Evolutionary conservation across 2,113 vertebrate genomes (phyloP).

Genomic region (Microtus ochrogaster): DNA sequence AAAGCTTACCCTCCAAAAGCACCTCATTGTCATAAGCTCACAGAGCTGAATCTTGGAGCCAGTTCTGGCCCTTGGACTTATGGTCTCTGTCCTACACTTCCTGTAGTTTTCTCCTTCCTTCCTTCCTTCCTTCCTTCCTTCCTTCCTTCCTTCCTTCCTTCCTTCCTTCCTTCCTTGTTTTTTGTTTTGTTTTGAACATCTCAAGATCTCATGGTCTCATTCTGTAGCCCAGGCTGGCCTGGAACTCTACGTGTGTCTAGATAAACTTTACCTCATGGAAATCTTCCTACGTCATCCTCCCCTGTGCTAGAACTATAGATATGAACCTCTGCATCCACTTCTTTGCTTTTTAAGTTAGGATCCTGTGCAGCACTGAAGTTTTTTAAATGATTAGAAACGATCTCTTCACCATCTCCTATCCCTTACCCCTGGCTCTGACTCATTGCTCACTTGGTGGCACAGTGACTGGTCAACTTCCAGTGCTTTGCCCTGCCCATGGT

Average conservation of each 20-base stretch:
- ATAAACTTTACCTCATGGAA: too few relatives aligned
- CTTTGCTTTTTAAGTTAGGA: neutral
- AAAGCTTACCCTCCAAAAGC: neutral
- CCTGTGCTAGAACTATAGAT: neutral
- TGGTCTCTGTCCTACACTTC: too few relatives aligned
- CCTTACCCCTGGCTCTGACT: neutral
- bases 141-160: neutral
- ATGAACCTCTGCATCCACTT: neutral
- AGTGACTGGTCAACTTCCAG: accelerated
- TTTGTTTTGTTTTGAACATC: neutral
- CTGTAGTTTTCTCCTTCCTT: neutral
- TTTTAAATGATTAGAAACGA: neutral
- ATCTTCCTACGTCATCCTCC: neutral
- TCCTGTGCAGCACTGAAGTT: neutral
- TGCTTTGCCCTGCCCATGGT: accelerated
- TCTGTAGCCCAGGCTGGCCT: neutral
- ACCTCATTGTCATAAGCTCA: neutral
- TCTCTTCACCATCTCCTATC: neutral
- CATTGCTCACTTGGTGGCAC: accelerated
- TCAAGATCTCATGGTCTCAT: neutral
- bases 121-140: neutral
- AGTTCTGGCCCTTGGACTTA: neutral
- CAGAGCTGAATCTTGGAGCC: too few relatives aligned
- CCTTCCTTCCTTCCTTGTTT: neutral
- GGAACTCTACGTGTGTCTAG: neutral